A percentile compares a stretch with the other conserved stretches of the same genome.
phyloP scores from a whole-genome alignment of 2,113 vertebrate species.

The Dicrurus megarhynchus region DNA sequence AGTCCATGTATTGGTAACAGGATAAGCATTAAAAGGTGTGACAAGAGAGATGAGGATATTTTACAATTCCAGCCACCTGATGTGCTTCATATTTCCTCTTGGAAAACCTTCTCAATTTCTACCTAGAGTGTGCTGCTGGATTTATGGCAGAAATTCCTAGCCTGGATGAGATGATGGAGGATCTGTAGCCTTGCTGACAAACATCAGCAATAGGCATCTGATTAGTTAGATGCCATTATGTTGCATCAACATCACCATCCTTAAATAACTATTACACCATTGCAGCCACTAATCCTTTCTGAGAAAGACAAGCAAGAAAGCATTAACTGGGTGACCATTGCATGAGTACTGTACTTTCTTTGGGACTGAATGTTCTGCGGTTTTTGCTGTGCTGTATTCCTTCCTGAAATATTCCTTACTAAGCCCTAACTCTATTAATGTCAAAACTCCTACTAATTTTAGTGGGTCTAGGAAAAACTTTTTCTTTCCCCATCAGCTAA shows the following conservation, averaged over 20 bases:
- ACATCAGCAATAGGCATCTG: background rate
- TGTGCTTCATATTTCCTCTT: background rate
- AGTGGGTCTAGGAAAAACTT: background rate
- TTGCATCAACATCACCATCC: background rate
- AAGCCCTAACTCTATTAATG: background rate
- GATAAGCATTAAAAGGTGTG: background rate
- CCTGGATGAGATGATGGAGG: background rate
- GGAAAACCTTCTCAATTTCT: background rate
- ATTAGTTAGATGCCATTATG: background rate
- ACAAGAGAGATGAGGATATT: background rate
- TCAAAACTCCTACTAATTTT: background rate
- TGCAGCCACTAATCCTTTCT: constrained; percentile 32
- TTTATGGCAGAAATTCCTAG: background rate
- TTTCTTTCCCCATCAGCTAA: background rate
- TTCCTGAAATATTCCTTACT: constrained; percentile 20
- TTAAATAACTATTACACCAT: constrained; percentile 16
- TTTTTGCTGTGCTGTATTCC: background rate
- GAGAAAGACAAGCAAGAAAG: constrained; percentile 17
- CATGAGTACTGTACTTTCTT: background rate
- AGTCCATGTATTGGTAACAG: background rate
- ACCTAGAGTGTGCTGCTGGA: background rate
- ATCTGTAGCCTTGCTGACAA: background rate
- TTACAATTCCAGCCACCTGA: background rate
- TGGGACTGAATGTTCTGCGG: background rate
- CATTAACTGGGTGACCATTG: background rate